Conservation (phyloP, 2,797 vertebrate species). For the Hapalemur alaotrensis region DNA sequence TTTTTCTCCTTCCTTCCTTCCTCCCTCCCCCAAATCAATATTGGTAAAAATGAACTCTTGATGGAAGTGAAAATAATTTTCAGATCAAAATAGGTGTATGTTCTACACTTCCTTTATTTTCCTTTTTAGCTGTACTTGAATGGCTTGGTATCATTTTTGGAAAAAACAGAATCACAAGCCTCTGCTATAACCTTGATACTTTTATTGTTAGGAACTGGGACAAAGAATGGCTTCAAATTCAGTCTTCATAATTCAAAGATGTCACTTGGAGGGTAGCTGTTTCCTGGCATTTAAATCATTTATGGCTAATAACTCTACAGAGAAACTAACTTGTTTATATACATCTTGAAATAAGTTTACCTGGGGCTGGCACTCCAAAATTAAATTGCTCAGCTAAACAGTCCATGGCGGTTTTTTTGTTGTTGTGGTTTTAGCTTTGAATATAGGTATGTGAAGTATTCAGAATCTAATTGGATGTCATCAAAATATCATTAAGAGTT, state of each 20-base stretch:
- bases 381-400: slow-evolving; percentile 6
- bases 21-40: neutral
- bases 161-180: neutral
- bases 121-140: neutral
- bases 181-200: neutral
- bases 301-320: neutral
- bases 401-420: neutral
- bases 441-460: neutral
- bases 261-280: neutral
- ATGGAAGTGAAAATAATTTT: slow-evolving; percentile 1
- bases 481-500: neutral
- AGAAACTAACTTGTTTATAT: neutral
- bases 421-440: slow-evolving; percentile 1
- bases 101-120: neutral
- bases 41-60: neutral
- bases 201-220: neutral
- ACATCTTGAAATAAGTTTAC: neutral
- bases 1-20: neutral
- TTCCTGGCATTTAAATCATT: neutral
- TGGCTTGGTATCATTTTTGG: neutral
- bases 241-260: neutral
- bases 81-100: neutral
- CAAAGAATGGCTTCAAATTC: slow-evolving; percentile 21
- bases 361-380: neutral
- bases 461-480: neutral